Conservation (phyloP, 2,113 vertebrate species). For the Fregetta grallaria region DNA sequence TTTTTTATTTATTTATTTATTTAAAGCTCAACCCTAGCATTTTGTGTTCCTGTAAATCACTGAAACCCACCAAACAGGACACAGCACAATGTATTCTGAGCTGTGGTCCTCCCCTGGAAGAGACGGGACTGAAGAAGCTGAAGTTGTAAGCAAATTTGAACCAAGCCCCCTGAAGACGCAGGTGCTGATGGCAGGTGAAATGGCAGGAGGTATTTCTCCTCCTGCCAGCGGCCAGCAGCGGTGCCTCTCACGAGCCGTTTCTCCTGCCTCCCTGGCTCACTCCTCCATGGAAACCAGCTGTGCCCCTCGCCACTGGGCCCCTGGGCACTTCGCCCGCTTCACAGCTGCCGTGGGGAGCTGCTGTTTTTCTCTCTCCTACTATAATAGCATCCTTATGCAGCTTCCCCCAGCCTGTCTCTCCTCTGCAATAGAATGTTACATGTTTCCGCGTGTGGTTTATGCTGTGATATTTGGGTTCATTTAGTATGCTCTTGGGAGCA, state of each 20-base stretch:
- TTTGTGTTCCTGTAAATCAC: not conserved
- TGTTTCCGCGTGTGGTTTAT: not conserved
- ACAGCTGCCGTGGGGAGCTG: conserved; percentile 1
- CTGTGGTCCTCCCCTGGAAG: not conserved
- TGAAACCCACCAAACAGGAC: not conserved
- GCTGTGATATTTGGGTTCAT: not conserved
- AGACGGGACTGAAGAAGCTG: not conserved
- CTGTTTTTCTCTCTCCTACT: not conserved
- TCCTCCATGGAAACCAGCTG: conserved; percentile 18
- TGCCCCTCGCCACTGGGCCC: not conserved
- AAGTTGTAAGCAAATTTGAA: not conserved
- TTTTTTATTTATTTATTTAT: not conserved
- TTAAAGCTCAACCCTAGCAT: not conserved
- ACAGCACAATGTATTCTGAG: not conserved
- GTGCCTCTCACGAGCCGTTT: not conserved
- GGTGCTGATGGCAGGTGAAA: not conserved
- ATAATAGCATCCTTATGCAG: conserved; percentile 51
- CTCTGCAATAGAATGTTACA: not conserved
- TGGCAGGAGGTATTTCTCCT: not conserved
- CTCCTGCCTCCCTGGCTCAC: not conserved
- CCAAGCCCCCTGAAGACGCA: not conserved
- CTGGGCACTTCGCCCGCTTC: not conserved
- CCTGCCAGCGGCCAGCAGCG: fast-evolving
- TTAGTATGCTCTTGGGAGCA: not conserved
- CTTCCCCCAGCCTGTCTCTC: not conserved